Base-by-base conservation (phyloP, 2,888 invertebrate genomes). In the Lasioglossum zephyrum region DNA sequence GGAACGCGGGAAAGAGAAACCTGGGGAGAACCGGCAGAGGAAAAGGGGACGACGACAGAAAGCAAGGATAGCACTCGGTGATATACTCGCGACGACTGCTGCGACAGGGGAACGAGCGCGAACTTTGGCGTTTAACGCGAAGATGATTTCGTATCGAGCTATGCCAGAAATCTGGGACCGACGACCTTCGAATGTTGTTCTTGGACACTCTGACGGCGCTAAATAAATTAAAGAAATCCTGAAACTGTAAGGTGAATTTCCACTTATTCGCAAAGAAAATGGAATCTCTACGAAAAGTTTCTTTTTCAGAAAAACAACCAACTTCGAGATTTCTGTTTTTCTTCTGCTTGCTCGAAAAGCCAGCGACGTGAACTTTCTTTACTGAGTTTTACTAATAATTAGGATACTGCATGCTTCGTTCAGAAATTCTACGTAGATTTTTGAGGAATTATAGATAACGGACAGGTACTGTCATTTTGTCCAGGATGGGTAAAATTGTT, bases 51-150 rank as follows among this genome's bases (percentile, higher is more conserved):
- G 13, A 31, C 26, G 63, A 31, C n/a, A 63, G 63, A 63, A 31
- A 63, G 31, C 63, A 63, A 63, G 63, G 63, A 63, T 74, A 57
- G 41, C 13, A 57, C 41, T 63, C 75, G 72, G 16, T 6, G 70
- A 79, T 79, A 39, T 39, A 39, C 57, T 47, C 41, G 66, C 78
- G 66, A 70, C 63, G 75, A 70, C 73, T 22, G 9, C 63, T 63
- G 78, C n/a, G 72, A 83, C 73, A 72, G 73, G 53, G 47, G 82
- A 77, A 81, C 73, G 26, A 60, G 18, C 47, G 57, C 22, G 53
- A 73, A 47, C 73, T 81, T 77, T 66, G 26, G 0, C 41, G 70
- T 53, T 44, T 8, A 36, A n/a, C 44, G 47, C 22, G 9, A 6
- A 16, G 26, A 72, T 72, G 76, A 74, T 44, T 49, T 41, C 41